These are phyloP conservation scores for Dryobates pubescens DNA, from an alignment of 2,797 vertebrate species.

Conservation along the genomic window DNA sequence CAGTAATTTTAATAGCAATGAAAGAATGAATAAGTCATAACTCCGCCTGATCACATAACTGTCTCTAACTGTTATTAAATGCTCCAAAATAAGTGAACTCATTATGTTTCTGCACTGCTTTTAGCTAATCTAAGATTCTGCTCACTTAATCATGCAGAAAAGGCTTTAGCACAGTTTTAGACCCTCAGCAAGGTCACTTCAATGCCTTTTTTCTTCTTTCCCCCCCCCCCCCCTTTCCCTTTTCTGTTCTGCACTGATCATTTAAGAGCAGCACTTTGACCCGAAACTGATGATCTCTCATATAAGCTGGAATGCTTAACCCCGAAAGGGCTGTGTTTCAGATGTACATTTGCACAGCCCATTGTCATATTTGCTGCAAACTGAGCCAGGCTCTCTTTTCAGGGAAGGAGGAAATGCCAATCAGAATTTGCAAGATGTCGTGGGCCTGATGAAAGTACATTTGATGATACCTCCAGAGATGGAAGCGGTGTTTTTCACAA, in stretches of 20 bases:
- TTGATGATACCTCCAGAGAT: conserved; percentile 51
- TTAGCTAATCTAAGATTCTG: conserved; percentile 86
- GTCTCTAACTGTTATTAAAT: conserved; percentile 87
- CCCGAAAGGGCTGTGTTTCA: conserved; percentile 70
- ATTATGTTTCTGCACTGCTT: conserved; percentile 87
- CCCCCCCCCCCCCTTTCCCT: too few relatives aligned
- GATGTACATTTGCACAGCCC: conserved; percentile 70
- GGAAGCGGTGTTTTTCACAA: conserved; percentile 53
- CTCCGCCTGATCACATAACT: conserved; percentile 87
- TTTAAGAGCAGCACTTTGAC: conserved; percentile 82
- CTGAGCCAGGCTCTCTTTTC: conserved; percentile 60
- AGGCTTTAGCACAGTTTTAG: conserved; percentile 81
- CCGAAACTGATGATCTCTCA: conserved; percentile 79
- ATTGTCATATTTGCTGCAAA: conserved; percentile 78
- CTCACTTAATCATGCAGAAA: conserved; percentile 84
- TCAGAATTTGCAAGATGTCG: conserved; percentile 66
- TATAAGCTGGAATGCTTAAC: conserved; percentile 76
- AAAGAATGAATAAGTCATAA: conserved; percentile 89
- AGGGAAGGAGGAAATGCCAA: conserved; percentile 63
- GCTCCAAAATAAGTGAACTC: conserved; percentile 86
- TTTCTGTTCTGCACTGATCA: conserved; percentile 77
- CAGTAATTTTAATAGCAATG: conserved; percentile 89
- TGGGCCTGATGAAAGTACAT: conserved; percentile 41
- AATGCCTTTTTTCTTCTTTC: conserved; percentile 72
- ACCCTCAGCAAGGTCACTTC: conserved; percentile 84